A percentile compares a stretch with the other conserved stretches of the same genome.
Conservation (phyloP, 2,888 invertebrate species). For the Microplitis manilae region DNA sequence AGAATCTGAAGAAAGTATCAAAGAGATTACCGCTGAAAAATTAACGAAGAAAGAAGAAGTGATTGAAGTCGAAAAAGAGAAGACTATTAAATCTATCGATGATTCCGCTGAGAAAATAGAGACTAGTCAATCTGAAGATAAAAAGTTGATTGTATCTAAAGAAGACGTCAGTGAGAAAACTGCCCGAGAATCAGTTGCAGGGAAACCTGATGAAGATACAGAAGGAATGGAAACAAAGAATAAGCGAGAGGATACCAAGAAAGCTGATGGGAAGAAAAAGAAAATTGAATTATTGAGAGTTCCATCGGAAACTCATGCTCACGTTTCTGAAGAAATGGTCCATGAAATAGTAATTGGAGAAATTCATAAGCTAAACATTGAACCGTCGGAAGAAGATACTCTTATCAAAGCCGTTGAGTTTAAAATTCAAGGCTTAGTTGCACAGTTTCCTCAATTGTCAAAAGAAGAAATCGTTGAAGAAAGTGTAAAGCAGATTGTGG, state of each 20-base stretch:
- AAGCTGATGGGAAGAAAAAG: slow-evolving; percentile 33
- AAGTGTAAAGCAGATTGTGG: slow-evolving; percentile 4
- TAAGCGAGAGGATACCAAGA: slow-evolving; percentile 64
- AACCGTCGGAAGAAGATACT: slow-evolving; percentile 24
- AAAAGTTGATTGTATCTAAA: not conserved
- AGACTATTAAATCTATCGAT: not conserved
- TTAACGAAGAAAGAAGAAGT: slow-evolving; percentile 48
- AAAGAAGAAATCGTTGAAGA: slow-evolving; percentile 33
- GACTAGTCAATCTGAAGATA: slow-evolving; percentile 32
- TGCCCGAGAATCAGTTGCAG: slow-evolving; percentile 2
- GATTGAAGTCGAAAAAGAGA: slow-evolving; percentile 40
- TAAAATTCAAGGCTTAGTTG: slow-evolving; percentile 16
- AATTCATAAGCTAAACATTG: slow-evolving; percentile 22
- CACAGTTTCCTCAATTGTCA: not conserved
- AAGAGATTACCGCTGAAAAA: slow-evolving; percentile 34
- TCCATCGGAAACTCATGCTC: slow-evolving; percentile 36
- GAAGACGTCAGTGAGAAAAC: slow-evolving; percentile 30
- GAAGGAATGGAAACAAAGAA: slow-evolving; percentile 62
- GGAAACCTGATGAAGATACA: slow-evolving; percentile 52
- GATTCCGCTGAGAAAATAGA: slow-evolving; percentile 33
- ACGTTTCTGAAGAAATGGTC: slow-evolving; percentile 40
- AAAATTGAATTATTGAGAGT: slow-evolving; percentile 4
- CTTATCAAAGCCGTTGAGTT: slow-evolving; percentile 30
- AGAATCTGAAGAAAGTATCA: slow-evolving; percentile 7
- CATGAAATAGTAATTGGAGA: slow-evolving; percentile 21